Conservation (phyloP, 2,113 vertebrate species). For the Propithecus coquereli region DNA sequence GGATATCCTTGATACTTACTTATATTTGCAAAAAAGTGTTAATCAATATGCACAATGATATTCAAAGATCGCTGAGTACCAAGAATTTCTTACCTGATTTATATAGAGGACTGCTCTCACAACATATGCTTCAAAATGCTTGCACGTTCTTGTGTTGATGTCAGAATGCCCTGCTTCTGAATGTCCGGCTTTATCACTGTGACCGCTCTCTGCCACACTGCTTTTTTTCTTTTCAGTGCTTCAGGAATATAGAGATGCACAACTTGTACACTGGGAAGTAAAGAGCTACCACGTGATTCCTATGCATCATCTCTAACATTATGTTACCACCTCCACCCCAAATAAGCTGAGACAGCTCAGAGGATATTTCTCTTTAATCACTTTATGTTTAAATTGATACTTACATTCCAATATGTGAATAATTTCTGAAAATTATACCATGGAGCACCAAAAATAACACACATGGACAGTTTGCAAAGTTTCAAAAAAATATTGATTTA, state of each 20-base stretch:
- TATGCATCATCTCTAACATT: rapidly evolving
- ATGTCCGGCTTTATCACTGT: neutral
- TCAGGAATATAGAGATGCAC: neutral
- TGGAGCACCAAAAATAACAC: neutral
- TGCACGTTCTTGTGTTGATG: neutral
- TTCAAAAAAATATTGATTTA: neutral
- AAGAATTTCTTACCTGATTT: neutral
- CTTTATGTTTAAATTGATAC: neutral
- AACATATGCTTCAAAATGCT: neutral
- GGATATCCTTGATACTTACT: neutral
- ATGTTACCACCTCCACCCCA: no score
- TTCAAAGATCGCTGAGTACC: neutral
- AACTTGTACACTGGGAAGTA: rapidly evolving
- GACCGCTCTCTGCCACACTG: neutral
- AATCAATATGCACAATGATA: neutral
- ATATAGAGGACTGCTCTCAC: neutral
- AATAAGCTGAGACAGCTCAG: neutral
- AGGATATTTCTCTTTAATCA: neutral
- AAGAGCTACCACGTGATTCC: neutral
- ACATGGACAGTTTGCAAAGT: neutral
- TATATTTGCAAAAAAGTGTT: neutral
- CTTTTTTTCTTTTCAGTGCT: neutral
- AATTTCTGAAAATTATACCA: neutral
- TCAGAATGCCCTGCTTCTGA: neutral
- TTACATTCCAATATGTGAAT: neutral